Base-by-base conservation (phyloP, 2,888 invertebrate species). In the Leuctra nigra region DNA sequence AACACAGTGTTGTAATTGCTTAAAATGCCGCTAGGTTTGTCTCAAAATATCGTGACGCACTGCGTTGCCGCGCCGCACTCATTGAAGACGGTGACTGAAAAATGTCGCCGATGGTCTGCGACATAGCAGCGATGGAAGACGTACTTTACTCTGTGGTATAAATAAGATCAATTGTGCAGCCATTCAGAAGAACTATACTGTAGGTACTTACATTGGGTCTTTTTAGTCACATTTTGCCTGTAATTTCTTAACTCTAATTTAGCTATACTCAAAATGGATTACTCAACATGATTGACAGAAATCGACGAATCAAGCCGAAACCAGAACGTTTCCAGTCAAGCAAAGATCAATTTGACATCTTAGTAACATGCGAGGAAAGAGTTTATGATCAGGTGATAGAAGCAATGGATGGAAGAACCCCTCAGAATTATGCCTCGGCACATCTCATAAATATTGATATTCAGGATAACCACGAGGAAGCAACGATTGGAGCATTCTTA, bases 391-490 rank as follows among this genome's bases (percentile, higher is more conserved):
- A 98, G 79, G 94, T 98, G 18, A 80, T 95, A 55, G 94, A 96
- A 73, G 68, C 66, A 58, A 65, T 93, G 81, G 91, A 93, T 64
- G 84, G 80, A 25, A 79, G 87, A 67, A 82, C 86, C 55, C 86
- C 88, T 1, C 80, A 84, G 52, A 82, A 86, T 64, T 91, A 90
- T 72, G 87, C 91, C 54, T 89, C 93, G 4, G 95, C 92, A 2
- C 99, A 99, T 76, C 84, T 99, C 41, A 87, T 99, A 56, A 99
- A 99, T 72, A 87, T 99, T 64, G 99, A 99, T 70, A 96, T 99
- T 66, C 95, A 94, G 72, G 99, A 99, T 76, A 99, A 99, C 75
- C 95, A 98, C 64, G 99, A 99, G 72, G 99, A 99, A 73, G 99
- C 99, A 1, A 94, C 98, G 2, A 87, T 99, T 68, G 99, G 99